These are phyloP conservation scores for Hepsetus odoe DNA, from an alignment of 2,113 vertebrate species.

Conservation along the genomic window DNA sequence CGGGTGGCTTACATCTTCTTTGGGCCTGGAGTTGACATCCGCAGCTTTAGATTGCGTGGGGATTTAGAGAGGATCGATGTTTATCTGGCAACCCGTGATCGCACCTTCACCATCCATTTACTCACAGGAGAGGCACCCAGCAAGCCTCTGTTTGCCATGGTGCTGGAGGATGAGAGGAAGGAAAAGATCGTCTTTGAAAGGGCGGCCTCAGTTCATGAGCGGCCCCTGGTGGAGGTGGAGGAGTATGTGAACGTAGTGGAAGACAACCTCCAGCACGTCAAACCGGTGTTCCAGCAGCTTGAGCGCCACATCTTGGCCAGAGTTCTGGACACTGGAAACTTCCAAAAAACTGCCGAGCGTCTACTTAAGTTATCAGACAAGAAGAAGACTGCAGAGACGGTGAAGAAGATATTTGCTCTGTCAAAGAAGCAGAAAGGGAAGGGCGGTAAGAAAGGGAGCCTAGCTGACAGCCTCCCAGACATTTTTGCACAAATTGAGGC, in stretches of 20 bases:
- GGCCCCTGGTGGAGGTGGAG: constrained; percentile 78
- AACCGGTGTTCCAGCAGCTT: constrained; percentile 93
- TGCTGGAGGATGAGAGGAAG: constrained; percentile 82
- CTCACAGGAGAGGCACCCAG: constrained; percentile 80
- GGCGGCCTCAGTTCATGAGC: constrained; percentile 64
- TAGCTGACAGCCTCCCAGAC: constrained; percentile 85
- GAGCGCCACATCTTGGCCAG: constrained; percentile 90
- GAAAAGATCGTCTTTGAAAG: constrained; percentile 89
- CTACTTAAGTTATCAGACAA: too few species aligned
- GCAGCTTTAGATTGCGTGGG: constrained; percentile 87
- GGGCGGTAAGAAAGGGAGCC: constrained; percentile 74
- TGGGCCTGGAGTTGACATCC: constrained; percentile 86
- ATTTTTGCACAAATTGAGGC: constrained; percentile 95
- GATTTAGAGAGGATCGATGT: constrained; percentile 86
- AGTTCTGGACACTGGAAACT: constrained; percentile 86
- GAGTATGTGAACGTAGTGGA: constrained; percentile 85
- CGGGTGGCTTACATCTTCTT: constrained; percentile 91
- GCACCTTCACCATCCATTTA: constrained; percentile 85
- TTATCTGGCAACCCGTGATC: constrained; percentile 83
- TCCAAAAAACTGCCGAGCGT: constrained; percentile 88
- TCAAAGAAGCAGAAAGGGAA: constrained; percentile 82
- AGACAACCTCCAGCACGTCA: constrained; percentile 87
- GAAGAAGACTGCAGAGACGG: constrained; percentile 85
- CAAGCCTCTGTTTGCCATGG: constrained; percentile 84
- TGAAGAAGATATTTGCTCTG: constrained; percentile 88